Percentiles rank a stretch among this genome's conserved stretches.
Conservation (phyloP, 2,888 invertebrate species). For the Lucinisca nassula region DNA sequence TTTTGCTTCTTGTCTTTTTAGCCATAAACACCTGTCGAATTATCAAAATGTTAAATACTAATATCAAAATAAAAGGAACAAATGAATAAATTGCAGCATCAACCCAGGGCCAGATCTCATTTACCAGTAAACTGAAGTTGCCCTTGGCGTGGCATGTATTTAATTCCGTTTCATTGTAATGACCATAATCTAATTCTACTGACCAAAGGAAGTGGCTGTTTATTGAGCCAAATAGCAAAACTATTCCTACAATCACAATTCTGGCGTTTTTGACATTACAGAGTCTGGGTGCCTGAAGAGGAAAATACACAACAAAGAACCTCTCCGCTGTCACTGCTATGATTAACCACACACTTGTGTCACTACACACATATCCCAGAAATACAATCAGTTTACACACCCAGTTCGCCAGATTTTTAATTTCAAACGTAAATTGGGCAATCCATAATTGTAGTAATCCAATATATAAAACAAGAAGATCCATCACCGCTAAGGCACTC, state of each 20-base stretch:
- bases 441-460: slow-evolving; percentile 85
- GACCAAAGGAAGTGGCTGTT: slow-evolving; percentile 82
- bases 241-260: slow-evolving; percentile 66
- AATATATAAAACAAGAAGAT: slow-evolving; percentile 84
- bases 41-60: slow-evolving; percentile 62
- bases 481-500: slow-evolving; percentile 83
- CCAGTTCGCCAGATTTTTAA: slow-evolving; percentile 77
- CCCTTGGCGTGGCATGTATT: slow-evolving; percentile 67
- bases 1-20: slow-evolving; percentile 37
- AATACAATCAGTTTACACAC: slow-evolving; percentile 81
- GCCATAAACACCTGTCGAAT: slow-evolving; percentile 66
- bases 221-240: slow-evolving; percentile 66
- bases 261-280: slow-evolving; percentile 77
- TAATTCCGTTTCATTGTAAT: slow-evolving; percentile 35
- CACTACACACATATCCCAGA: slow-evolving; percentile 83
- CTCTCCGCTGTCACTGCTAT: slow-evolving; percentile 77
- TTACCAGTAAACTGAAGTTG: slow-evolving; percentile 69
- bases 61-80: slow-evolving; percentile 83
- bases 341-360: slow-evolving; percentile 85
- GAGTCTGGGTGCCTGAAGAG: slow-evolving; percentile 76
- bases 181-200: slow-evolving; percentile 50
- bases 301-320: slow-evolving; percentile 81
- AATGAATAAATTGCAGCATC: slow-evolving; percentile 85
- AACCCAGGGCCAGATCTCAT: slow-evolving; percentile 85
- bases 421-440: slow-evolving; percentile 80